phyloP scores from a whole-genome alignment of 2,888 invertebrate genomes.

The Dasypogon diadema region DNA sequence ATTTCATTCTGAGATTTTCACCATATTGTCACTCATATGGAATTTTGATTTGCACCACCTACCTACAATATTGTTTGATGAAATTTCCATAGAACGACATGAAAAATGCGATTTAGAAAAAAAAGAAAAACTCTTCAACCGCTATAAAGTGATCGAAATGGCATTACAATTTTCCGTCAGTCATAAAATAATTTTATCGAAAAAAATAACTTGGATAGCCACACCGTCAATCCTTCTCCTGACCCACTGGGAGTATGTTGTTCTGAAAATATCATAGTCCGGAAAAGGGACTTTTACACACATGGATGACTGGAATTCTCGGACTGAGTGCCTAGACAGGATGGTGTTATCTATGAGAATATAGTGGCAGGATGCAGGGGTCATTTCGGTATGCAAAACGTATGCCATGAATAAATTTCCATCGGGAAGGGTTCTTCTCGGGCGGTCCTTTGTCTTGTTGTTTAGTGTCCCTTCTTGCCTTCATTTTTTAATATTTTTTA shows the following conservation, averaged over 20 bases:
- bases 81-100: constrained; percentile 28
- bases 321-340: constrained; percentile 23
- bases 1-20: no score
- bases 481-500: constrained; percentile 51
- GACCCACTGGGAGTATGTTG: neutral
- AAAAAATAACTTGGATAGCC: constrained; percentile 48
- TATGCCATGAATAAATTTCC: constrained; percentile 57
- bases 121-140: constrained; percentile 47
- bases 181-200: constrained; percentile 56
- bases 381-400: constrained; percentile 56
- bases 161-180: constrained; percentile 54
- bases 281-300: constrained; percentile 46
- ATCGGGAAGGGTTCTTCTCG: constrained; percentile 52
- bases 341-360: constrained; percentile 32
- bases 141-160: constrained; percentile 53
- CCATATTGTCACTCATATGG: no score
- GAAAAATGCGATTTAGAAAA: constrained; percentile 41
- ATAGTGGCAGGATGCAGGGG: constrained; percentile 42
- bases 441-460: constrained; percentile 53
- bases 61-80: neutral
- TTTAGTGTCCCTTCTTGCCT: constrained; percentile 2
- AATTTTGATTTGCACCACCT: no score
- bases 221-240: neutral
- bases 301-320: constrained; percentile 20
- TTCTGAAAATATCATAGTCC: neutral